Base-by-base conservation (phyloP, 30 jellyfish, hydroid and myxozoan species). In the Catostylus mosaicus region DNA sequence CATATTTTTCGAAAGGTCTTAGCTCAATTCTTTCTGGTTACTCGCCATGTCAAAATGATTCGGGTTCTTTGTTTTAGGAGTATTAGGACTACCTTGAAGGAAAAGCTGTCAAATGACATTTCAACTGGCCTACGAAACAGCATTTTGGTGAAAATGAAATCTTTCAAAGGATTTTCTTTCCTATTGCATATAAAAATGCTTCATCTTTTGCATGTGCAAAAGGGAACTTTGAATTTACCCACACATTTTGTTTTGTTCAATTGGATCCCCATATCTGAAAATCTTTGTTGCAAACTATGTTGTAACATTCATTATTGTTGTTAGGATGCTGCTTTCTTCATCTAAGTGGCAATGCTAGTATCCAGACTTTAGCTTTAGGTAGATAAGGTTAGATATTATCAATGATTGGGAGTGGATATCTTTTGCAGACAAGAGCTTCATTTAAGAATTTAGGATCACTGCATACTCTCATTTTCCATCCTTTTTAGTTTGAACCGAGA, bases 281-380 rank as follows among this genome's bases (percentile, higher is more conserved):
- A 34, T 38, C 19, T 40, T 31, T 37, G 61, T 46, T 33, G 90
- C 51, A 79, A 51, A 31, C 67, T 32, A 5, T 38, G 60, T 7
- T 61, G 73, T 27, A 36, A 61, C 35, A 61, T 62, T 77, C 31
- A 60, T 60, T 46, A 59, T 54, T 24, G 80, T 77, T 77, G 88
- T 59, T 14, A 59, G 78, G 6, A 40, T 24, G 12, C 57, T 50
- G 30, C 67, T 54, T 77, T 56, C 77, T 77, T 77, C 88, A 60
- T 56, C 88, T 60, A 77, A 48, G 22, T 56, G 77, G 67, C 88
- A 77, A 51, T 77, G 88, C 56, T 47, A 37, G 57, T 54, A 77
- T 4, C 80, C 78, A 46, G 78, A 54, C 78, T 54, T 75, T 75
- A 11, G 75, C 75, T 46, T 52, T 34, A n/a, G 57, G 31, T 26